Evolutionary conservation across 2,113 vertebrate genomes (phyloP).

Genomic region (Cheilinus undulatus): DNA sequence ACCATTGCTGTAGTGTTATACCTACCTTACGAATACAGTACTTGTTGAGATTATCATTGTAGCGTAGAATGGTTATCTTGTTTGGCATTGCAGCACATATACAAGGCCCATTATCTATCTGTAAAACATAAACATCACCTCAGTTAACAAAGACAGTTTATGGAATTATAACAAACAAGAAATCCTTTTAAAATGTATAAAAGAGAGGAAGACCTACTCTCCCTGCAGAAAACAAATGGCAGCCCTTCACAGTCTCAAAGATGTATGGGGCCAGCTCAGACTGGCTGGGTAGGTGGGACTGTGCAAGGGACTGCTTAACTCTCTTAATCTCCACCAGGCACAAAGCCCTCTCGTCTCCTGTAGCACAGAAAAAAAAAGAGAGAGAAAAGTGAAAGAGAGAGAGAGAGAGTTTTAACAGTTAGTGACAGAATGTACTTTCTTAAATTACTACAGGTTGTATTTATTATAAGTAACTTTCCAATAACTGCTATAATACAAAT

Average conservation of each 20-base stretch:
- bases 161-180: neutral
- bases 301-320: slow-evolving; percentile 95
- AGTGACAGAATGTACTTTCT: no score
- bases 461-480: no score
- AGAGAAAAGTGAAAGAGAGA: no score
- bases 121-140: slow-evolving; percentile 24
- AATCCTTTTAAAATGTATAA: neutral
- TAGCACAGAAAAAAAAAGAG: no score
- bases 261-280: slow-evolving; percentile 92
- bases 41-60: slow-evolving; percentile 96
- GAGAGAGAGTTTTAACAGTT: no score
- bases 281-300: slow-evolving; percentile 96
- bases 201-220: slow-evolving; percentile 83
- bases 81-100: slow-evolving; percentile 97
- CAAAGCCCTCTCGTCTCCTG: slow-evolving; percentile 95
- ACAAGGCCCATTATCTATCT: slow-evolving; percentile 96
- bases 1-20: no score
- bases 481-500: no score
- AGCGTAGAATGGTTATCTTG: slow-evolving; percentile 95
- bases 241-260: slow-evolving; percentile 98
- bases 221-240: slow-evolving; percentile 96
- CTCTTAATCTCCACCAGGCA: slow-evolving; percentile 97
- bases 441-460: no score
- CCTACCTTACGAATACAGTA: slow-evolving; percentile 97
- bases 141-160: neutral